Conservation (phyloP, 2,797 vertebrate species). For the Astyanax mexicanus region DNA sequence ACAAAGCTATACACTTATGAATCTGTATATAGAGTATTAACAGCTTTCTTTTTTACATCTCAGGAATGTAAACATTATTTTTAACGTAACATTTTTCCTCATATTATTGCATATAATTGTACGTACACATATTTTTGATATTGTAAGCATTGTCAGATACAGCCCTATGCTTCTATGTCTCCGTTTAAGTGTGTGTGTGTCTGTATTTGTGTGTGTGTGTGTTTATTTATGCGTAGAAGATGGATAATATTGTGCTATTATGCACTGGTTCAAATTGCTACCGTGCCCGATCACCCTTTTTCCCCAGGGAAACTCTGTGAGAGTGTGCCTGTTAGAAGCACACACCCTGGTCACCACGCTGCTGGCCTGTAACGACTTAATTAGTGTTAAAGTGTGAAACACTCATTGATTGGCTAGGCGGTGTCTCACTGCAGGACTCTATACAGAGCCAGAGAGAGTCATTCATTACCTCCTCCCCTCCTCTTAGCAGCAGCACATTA, state of each 20-base stretch:
- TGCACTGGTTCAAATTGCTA: slow-evolving; percentile 24
- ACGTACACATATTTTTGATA: not conserved
- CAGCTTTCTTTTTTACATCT: no score
- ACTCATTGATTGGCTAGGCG: slow-evolving; percentile 65
- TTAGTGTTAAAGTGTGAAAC: slow-evolving; percentile 77
- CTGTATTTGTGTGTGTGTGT: not conserved
- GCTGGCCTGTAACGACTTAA: slow-evolving; percentile 67
- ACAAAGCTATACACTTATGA: no score
- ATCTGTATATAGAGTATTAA: no score
- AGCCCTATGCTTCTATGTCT: not conserved
- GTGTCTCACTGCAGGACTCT: slow-evolving; percentile 54
- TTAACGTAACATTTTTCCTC: no score
- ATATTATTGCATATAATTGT: no score
- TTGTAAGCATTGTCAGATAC: not conserved
- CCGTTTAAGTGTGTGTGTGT: no score
- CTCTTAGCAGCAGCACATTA: slow-evolving; percentile 51
- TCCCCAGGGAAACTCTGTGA: not conserved
- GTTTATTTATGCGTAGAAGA: not conserved
- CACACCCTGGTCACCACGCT: slow-evolving; percentile 49
- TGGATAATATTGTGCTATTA: slow-evolving; percentile 6
- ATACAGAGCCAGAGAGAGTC: slow-evolving; percentile 44
- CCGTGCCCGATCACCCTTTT: slow-evolving; percentile 9
- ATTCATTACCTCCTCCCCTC: slow-evolving; percentile 55
- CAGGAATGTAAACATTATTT: no score
- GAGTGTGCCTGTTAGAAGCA: slow-evolving; percentile 21